phyloP scores from a whole-genome alignment of 2,888 invertebrate species.

The Hypsopygia costalis region DNA sequence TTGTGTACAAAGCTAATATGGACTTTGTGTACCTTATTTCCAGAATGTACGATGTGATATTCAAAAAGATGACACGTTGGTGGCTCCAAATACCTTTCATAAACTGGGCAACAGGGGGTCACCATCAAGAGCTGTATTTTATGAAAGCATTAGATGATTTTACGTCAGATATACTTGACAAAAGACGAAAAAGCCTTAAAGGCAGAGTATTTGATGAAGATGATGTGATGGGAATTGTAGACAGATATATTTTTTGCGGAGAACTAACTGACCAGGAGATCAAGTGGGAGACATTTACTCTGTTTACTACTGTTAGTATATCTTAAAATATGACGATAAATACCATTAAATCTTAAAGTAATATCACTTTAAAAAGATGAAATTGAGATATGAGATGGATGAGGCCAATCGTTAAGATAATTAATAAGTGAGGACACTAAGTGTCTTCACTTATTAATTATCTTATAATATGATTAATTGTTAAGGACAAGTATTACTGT shows the following conservation, averaged over 20 bases:
- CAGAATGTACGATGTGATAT: conserved; percentile 50
- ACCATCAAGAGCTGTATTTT: conserved; percentile 29
- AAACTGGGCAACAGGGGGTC: conserved; percentile 40
- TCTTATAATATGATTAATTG: too few relatives aligned
- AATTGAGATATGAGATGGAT: too few relatives aligned
- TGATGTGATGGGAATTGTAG: conserved; percentile 44
- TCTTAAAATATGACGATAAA: too few relatives aligned
- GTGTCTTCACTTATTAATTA: too few relatives aligned
- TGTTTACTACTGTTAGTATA: conserved; percentile 58
- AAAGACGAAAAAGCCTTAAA: conserved; percentile 32
- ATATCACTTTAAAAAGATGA: too few relatives aligned
- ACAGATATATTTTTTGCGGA: conserved; percentile 46
- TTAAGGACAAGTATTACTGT: too few relatives aligned
- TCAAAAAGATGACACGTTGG: conserved; percentile 54
- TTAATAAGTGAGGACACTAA: too few relatives aligned
- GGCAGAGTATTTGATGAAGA: conserved; percentile 19
- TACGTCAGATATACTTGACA: conserved; percentile 38
- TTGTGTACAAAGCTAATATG: too few relatives aligned
- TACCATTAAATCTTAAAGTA: too few relatives aligned
- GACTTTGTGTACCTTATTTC: background rate
- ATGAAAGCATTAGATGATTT: conserved; percentile 34
- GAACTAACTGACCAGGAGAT: conserved; percentile 45
- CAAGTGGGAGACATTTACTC: conserved; percentile 41
- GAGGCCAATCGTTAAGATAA: too few relatives aligned
- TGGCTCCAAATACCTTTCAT: conserved; percentile 57